Percentiles rank a stretch among this genome's conserved stretches.
Evolutionary conservation across 2,888 invertebrate species (phyloP).

Genomic region (Cheilosia variabilis): DNA sequence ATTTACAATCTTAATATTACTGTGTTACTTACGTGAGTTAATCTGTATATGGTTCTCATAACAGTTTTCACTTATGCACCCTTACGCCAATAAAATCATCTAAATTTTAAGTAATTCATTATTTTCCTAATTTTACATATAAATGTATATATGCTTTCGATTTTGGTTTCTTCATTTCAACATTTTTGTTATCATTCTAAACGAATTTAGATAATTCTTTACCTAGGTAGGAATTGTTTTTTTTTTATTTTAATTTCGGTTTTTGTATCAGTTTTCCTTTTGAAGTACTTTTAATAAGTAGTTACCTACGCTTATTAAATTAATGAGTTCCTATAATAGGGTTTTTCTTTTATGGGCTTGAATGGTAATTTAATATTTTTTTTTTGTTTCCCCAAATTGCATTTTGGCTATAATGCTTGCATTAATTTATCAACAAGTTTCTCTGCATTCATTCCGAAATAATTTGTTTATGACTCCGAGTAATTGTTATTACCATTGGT

Average conservation of each 20-base stretch:
- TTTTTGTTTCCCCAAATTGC: conserved; percentile 37
- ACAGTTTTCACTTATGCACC: conserved; percentile 57
- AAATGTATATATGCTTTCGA: conserved; percentile 46
- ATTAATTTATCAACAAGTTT: conserved; percentile 28
- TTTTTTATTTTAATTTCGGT: conserved; percentile 15
- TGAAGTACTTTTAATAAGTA: conserved; percentile 57
- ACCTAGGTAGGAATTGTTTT: conserved; percentile 67
- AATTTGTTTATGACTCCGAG: conserved; percentile 37
- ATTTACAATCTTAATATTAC: conserved; percentile 75
- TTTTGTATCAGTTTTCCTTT: conserved; percentile 22
- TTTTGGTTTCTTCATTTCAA: conserved; percentile 30
- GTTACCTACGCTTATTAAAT: conserved; percentile 52
- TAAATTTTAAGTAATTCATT: conserved; percentile 71
- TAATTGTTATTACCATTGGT: conserved; percentile 5
- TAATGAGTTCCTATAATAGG: conserved; percentile 60
- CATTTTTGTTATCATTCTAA: conserved; percentile 32
- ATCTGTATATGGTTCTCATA: conserved; percentile 60
- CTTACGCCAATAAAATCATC: conserved; percentile 69
- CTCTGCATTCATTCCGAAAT: conserved; percentile 51
- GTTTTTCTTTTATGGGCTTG: conserved; percentile 33
- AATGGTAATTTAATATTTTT: conserved; percentile 23
- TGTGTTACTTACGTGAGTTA: conserved; percentile 58
- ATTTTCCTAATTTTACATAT: conserved; percentile 66
- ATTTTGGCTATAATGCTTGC: conserved; percentile 47
- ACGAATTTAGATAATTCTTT: conserved; percentile 61